These are phyloP conservation scores for Parascotia fuliginaria DNA, from an alignment of 2,888 invertebrate species.

Conservation along the genomic window DNA sequence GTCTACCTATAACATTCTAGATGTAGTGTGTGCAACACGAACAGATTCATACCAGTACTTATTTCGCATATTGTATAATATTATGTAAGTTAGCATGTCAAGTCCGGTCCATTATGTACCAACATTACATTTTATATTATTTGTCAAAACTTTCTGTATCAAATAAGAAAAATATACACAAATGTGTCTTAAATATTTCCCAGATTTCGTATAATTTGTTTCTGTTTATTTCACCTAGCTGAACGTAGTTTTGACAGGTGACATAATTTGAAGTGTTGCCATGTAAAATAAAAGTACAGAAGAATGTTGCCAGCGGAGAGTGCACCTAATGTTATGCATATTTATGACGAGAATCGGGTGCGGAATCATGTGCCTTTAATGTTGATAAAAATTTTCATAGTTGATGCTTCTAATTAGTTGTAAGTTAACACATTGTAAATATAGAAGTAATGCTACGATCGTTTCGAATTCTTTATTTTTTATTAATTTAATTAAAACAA, in stretches of 20 bases:
- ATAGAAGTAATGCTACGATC: constrained; percentile 74
- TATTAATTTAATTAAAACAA: constrained; percentile 75
- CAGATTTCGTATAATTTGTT: not conserved
- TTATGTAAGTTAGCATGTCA: constrained; percentile 62
- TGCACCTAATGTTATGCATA: constrained; percentile 69
- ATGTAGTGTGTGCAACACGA: constrained; percentile 37
- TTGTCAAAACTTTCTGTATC: constrained; percentile 28
- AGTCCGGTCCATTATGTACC: constrained; percentile 65
- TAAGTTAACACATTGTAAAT: constrained; percentile 81
- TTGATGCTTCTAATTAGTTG: constrained; percentile 82
- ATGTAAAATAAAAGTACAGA: constrained; percentile 52
- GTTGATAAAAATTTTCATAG: constrained; percentile 81
- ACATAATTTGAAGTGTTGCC: constrained; percentile 48
- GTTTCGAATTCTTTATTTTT: constrained; percentile 80
- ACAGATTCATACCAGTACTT: constrained; percentile 54
- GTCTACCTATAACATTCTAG: constrained; percentile 20
- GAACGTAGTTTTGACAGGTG: constrained; percentile 38
- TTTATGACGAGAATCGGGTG: constrained; percentile 76
- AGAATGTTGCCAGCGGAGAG: constrained; percentile 63
- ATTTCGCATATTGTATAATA: constrained; percentile 61
- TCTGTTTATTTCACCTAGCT: constrained; percentile 21
- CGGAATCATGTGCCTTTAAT: constrained; percentile 86
- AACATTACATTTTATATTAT: constrained; percentile 41
- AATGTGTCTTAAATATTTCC: constrained; percentile 14
- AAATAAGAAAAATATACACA: constrained; percentile 18